Evolutionary conservation across 2,888 invertebrate genomes (phyloP).

Genomic region (Epistrophe grossulariae): DNA sequence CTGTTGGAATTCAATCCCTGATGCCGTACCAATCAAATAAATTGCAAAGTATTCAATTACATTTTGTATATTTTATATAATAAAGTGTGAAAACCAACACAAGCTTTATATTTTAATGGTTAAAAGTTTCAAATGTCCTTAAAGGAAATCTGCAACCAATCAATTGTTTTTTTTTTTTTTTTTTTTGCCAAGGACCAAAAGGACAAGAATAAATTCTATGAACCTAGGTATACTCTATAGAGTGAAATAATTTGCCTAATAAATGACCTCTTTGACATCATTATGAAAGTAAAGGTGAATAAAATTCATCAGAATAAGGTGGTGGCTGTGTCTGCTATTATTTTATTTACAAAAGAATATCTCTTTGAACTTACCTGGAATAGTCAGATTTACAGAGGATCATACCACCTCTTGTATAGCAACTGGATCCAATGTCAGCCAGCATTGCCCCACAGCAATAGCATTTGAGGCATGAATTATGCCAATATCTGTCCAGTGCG

Average conservation of each 20-base stretch:
- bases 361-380: conserved; percentile 88
- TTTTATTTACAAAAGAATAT: neutral
- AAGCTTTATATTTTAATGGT: conserved; percentile 58
- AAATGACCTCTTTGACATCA: conserved; percentile 52
- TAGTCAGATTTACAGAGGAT: conserved; percentile 97
- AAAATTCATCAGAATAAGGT: neutral
- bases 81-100: conserved; percentile 37
- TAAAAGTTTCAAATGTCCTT: conserved; percentile 61
- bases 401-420: conserved; percentile 96
- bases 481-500: conserved; percentile 96
- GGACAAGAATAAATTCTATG: conserved; percentile 12
- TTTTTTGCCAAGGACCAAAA: neutral
- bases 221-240: too few species aligned
- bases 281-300: conserved; percentile 23
- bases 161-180: too few species aligned
- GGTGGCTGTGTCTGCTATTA: too few species aligned
- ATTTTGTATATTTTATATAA: conserved; percentile 9
- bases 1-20: conserved; percentile 18
- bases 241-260: conserved; percentile 63
- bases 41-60: conserved; percentile 59
- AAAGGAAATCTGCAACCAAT: conserved; percentile 29
- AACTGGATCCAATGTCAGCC: conserved; percentile 94
- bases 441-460: conserved; percentile 93
- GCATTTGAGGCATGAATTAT: conserved; percentile 96
- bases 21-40: conserved; percentile 55